Percentiles rank a stretch among this genome's conserved stretches.
Conservation (phyloP, 2,797 vertebrate species). For the Menidia menidia region DNA sequence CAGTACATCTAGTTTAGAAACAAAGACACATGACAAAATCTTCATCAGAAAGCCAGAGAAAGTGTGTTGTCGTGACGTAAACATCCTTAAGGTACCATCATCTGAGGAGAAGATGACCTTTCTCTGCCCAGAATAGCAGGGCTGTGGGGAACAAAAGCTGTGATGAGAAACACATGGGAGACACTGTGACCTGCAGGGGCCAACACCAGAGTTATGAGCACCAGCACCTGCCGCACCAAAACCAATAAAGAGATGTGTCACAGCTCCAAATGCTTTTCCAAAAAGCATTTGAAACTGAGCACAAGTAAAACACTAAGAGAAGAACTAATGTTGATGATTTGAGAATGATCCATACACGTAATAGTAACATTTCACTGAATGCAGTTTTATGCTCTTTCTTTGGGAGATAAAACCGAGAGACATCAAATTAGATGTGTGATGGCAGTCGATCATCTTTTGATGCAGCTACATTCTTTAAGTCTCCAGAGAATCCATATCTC, state of each 20-base stretch:
- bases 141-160: slow-evolving; percentile 58
- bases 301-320: background rate
- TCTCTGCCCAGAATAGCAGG: slow-evolving; percentile 64
- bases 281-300: background rate
- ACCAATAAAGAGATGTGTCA: background rate
- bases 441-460: background rate
- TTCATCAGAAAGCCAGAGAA: slow-evolving; percentile 20
- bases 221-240: slow-evolving; percentile 1
- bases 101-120: slow-evolving; percentile 60
- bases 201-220: slow-evolving; percentile 24
- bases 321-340: no score
- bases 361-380: background rate
- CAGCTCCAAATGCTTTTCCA: background rate
- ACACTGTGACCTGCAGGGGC: slow-evolving; percentile 47
- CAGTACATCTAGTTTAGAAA: slow-evolving; percentile 3
- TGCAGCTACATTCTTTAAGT: background rate
- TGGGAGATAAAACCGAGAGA: background rate
- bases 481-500: no score
- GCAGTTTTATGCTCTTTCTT: background rate
- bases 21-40: background rate
- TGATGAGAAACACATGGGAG: slow-evolving; percentile 59
- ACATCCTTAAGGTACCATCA: slow-evolving; percentile 51
- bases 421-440: no score
- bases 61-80: slow-evolving; percentile 30
- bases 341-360: background rate